Evolutionary conservation across 2,888 invertebrate genomes (phyloP), one percentile per base, ranked within the genome.

Genomic region (Caenorhabditis panamensis): DNA sequence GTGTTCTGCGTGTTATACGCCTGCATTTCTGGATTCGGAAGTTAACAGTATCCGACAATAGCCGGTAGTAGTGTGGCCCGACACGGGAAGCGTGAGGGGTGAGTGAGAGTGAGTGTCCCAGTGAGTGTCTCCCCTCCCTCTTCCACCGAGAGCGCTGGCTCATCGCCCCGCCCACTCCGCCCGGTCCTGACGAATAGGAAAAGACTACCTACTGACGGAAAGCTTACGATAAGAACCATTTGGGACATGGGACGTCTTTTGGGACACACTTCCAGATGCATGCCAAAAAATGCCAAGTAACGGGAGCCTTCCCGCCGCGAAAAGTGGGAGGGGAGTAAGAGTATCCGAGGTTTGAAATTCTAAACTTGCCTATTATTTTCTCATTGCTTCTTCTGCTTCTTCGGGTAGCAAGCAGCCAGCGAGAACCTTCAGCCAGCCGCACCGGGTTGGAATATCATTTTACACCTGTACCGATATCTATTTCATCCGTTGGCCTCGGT

Each of bases 291-390:
- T 20, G 47, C 47, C 47, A 41, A 53, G 72, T 56, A 72, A 72
- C 58, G 63, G 63, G 72, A 72, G 72, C 28, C 62, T 62, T 47
- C 28, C 54, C 31, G 36, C 31, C 62, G 53, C 47, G 47, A 20
- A 49, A 51, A 69, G 28, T 31, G 71, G 63, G 62, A 56, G 53
- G 62, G 62, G 54, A 61, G 72, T 73, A 73, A 73, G 73, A 77
- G 76, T 67, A 77, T 77, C 69, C 68, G 68, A 69, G 67, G 61
- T 63, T 69, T 77, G 67, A 69, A 77, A 77, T 68, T 77, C 68
- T 69, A 77, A 77, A 77, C 77, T 77, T 68, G 68, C 69, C 67
- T 77, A 77, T 77, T 69, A 69, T 69, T 67, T 69, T 77, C 77
- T 67, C 76, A 62, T 68, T 64, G 73, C 77, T 69, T 68, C 67